Evolutionary conservation across 2,888 invertebrate genomes (phyloP).

Genomic region (Andrena bicolor): DNA sequence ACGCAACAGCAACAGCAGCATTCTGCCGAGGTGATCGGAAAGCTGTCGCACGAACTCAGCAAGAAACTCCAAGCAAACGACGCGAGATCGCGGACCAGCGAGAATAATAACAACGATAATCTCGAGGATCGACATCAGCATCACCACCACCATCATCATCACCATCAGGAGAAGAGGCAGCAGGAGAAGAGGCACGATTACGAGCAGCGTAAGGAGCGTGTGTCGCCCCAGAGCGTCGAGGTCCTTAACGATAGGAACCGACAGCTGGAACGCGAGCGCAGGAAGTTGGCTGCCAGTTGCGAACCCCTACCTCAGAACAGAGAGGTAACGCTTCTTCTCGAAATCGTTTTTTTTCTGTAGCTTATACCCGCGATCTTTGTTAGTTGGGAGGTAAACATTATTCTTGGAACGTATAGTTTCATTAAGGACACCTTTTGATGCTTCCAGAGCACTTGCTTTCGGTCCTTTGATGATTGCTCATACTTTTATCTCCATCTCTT

Average conservation of each 20-base stretch:
- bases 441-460: too few species aligned
- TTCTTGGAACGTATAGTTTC: neutral
- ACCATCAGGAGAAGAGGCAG: constrained; percentile 65
- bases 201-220: constrained; percentile 75
- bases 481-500: too few species aligned
- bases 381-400: neutral
- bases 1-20: constrained; percentile 68
- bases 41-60: constrained; percentile 85
- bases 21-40: constrained; percentile 86
- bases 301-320: constrained; percentile 75
- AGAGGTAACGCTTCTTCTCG: constrained; percentile 64
- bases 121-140: constrained; percentile 72
- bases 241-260: constrained; percentile 82
- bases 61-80: constrained; percentile 82
- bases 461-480: too few species aligned
- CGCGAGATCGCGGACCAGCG: constrained; percentile 68
- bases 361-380: neutral
- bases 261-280: constrained; percentile 80
- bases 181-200: constrained; percentile 67
- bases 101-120: constrained; percentile 77
- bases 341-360: neutral
- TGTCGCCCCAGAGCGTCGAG: constrained; percentile 81
- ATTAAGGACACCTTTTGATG: neutral
- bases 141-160: constrained; percentile 62
- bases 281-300: constrained; percentile 80